phyloP scores from a whole-genome alignment of 2,797 vertebrate genomes.

The Melanotaenia pygmaea region DNA sequence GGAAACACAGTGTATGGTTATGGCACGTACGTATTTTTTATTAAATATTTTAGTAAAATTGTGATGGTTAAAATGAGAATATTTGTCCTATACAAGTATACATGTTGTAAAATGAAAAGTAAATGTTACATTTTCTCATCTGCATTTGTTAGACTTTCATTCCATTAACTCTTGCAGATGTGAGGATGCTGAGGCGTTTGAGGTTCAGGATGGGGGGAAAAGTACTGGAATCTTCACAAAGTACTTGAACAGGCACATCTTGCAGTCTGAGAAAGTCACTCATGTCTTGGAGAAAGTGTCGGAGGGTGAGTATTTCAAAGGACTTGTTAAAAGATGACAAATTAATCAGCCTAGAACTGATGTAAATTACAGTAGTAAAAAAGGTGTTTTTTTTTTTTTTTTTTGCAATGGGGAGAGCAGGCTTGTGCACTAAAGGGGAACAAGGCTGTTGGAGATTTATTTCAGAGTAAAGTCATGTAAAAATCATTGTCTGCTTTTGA shows the following conservation, averaged over 20 bases:
- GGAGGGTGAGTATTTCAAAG: conserved; percentile 81
- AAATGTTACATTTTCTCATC: not conserved
- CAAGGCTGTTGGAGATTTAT: not conserved
- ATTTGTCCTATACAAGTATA: not conserved
- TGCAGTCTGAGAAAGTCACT: conserved; percentile 87
- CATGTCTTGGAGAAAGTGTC: conserved; percentile 90
- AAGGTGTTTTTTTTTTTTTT: not conserved
- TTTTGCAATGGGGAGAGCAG: not conserved
- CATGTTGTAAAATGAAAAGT: not conserved
- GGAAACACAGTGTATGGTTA: conserved; percentile 93
- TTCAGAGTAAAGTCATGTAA: not conserved
- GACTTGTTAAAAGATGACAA: conserved; percentile 1
- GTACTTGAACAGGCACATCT: conserved; percentile 90
- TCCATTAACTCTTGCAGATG: conserved; percentile 73
- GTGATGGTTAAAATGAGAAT: not conserved
- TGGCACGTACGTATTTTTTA: conserved; percentile 84
- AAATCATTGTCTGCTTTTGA: not conserved
- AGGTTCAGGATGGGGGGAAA: conserved; percentile 88
- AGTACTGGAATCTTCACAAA: conserved; percentile 94
- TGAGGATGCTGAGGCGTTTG: conserved; percentile 91
- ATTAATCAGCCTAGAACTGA: not conserved
- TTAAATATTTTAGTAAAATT: not conserved
- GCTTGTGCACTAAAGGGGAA: not conserved
- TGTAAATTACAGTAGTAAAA: not conserved
- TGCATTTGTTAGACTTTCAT: not conserved